Conservation (phyloP, 2,113 vertebrate genomes). For the Heteronetta atricapilla region DNA sequence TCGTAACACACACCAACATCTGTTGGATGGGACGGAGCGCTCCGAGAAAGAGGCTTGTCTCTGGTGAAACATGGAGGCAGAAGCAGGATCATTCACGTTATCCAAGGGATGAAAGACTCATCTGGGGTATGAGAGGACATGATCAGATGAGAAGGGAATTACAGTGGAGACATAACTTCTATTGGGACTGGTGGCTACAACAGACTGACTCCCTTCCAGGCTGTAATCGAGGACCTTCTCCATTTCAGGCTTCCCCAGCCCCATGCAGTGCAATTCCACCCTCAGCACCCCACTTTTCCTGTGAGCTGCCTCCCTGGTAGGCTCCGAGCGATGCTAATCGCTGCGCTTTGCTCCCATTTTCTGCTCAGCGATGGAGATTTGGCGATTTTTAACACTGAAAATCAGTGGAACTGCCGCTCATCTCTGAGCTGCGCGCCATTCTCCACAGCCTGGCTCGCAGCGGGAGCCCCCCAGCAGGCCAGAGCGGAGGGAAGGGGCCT, state of each 20-base stretch:
- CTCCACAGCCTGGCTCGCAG: slow-evolving; percentile 47
- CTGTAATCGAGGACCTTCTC: neutral
- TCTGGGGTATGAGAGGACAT: neutral
- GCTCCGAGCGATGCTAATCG: slow-evolving; percentile 60
- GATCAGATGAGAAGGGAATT: neutral
- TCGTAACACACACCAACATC: neutral
- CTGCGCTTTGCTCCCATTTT: slow-evolving; percentile 62
- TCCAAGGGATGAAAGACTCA: neutral
- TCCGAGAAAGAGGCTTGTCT: neutral
- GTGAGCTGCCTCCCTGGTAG: neutral
- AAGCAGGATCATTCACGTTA: neutral
- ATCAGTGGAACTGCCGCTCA: slow-evolving; percentile 69
- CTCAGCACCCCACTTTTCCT: neutral
- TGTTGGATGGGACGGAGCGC: neutral
- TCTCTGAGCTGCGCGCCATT: slow-evolving; percentile 65
- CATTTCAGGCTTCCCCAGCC: neutral
- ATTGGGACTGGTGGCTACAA: neutral
- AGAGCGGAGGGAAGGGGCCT: neutral
- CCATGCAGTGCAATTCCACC: neutral
- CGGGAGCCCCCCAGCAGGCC: neutral
- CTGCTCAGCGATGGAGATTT: slow-evolving; percentile 69
- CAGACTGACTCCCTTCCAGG: neutral
- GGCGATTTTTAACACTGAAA: slow-evolving; percentile 74
- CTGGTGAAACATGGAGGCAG: neutral
- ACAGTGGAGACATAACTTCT: neutral